These are phyloP conservation scores for Limonius californicus DNA, from an alignment of 1,140 invertebrate species.

Conservation along the genomic window DNA sequence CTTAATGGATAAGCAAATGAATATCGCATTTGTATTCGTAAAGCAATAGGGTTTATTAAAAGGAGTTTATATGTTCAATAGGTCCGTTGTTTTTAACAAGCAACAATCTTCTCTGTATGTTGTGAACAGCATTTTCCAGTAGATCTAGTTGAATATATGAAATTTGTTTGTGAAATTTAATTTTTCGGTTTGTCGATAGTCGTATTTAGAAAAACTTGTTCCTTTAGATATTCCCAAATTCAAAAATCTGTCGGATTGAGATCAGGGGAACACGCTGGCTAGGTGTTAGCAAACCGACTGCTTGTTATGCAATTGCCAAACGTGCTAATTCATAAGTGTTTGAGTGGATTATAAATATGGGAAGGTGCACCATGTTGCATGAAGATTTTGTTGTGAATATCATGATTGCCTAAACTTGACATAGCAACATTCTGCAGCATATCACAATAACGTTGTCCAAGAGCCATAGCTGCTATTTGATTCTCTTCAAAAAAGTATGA, in stretches of 20 bases:
- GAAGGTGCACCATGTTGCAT: not conserved
- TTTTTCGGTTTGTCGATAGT: constrained; percentile 3
- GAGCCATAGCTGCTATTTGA: not conserved
- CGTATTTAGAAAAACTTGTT: not conserved
- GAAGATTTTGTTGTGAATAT: not conserved
- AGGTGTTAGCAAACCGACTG: not conserved
- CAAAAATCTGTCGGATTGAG: constrained; percentile 2
- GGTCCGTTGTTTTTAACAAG: not conserved
- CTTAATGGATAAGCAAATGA: no score
- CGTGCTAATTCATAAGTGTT: not conserved
- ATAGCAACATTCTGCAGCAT: not conserved
- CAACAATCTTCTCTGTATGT: not conserved
- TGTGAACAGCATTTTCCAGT: no score
- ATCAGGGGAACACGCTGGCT: not conserved
- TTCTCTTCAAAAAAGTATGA: not conserved
- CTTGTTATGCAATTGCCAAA: constrained; percentile 4
- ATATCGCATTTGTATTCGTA: no score
- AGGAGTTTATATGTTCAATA: not conserved
- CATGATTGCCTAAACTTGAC: not conserved
- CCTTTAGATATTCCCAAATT: constrained; percentile 1
- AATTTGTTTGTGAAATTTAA: constrained; percentile 6
- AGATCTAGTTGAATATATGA: not conserved
- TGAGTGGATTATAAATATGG: not conserved
- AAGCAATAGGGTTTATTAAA: not conserved
- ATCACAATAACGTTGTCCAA: not conserved